Percentiles rank a stretch among this genome's conserved stretches.
Conservation (phyloP, 2,113 vertebrate species). For the Centropus bengalensis region DNA sequence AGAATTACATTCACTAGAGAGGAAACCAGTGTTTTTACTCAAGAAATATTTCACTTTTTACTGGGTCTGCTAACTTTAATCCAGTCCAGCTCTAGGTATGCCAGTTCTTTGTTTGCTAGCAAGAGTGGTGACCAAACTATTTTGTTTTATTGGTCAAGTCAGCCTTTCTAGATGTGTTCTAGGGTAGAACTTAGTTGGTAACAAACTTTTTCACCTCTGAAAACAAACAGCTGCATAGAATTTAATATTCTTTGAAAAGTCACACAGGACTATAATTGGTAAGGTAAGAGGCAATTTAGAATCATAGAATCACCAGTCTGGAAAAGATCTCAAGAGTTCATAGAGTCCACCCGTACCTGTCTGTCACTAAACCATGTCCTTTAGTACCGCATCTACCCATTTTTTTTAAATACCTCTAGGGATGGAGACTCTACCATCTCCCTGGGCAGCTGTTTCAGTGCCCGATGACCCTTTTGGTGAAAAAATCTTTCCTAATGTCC, state of each 20-base stretch:
- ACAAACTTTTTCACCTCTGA: neutral
- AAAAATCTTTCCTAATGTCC: too few species aligned
- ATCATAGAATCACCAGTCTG: too few species aligned
- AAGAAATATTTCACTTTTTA: neutral
- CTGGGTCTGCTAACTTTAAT: neutral
- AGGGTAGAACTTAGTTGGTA: neutral
- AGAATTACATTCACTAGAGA: neutral
- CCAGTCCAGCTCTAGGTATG: neutral
- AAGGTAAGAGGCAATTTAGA: neutral
- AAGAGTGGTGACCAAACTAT: neutral
- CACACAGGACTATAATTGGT: neutral
- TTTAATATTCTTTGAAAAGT: neutral
- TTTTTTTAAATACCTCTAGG: too few species aligned
- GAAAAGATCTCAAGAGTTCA: too few species aligned
- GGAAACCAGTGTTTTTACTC: neutral
- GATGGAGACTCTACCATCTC: too few species aligned
- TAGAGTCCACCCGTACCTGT: too few species aligned
- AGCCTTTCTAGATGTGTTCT: neutral
- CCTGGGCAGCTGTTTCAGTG: too few species aligned
- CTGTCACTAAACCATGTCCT: too few species aligned
- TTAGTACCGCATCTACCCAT: too few species aligned
- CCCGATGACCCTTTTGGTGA: too few species aligned
- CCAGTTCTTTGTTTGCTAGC: neutral
- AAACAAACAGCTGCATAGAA: neutral
- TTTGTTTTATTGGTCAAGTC: neutral